Evolutionary conservation across 2,113 vertebrate species (phyloP).

Genomic region (Mesocricetus auratus): DNA sequence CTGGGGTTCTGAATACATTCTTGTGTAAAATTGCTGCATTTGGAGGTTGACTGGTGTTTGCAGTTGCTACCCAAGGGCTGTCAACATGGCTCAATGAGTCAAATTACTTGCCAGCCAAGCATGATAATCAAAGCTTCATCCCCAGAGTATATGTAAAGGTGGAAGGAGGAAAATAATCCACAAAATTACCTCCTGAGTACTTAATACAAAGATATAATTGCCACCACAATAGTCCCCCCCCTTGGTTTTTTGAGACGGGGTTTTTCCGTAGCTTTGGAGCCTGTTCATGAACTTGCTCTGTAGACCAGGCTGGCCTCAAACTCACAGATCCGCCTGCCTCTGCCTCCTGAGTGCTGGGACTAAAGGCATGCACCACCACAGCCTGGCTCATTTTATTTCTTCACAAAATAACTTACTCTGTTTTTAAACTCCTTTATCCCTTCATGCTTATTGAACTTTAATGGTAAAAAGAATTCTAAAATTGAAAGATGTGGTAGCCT

Average conservation of each 20-base stretch:
- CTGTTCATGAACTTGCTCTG: too few species aligned
- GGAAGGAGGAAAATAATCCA: background rate
- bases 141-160: background rate
- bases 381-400: constrained; percentile 10
- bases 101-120: background rate
- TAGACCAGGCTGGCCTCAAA: too few species aligned
- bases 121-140: background rate
- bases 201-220: constrained; percentile 13
- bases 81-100: background rate
- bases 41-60: background rate
- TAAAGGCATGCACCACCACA: too few species aligned
- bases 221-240: too few species aligned
- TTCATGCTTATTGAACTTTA: background rate
- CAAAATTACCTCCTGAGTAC: background rate
- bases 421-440: background rate
- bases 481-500: background rate
- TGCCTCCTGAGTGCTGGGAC: too few species aligned
- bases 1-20: background rate
- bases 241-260: too few species aligned
- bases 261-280: too few species aligned
- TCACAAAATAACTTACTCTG: background rate
- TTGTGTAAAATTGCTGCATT: background rate
- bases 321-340: too few species aligned
- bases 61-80: background rate
- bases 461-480: constrained; percentile 13